A percentile compares a stretch with the other conserved stretches of the same genome.
These are phyloP conservation scores for Tachycineta bicolor DNA, from an alignment of 2,113 vertebrate genomes.

Conservation along the genomic window DNA sequence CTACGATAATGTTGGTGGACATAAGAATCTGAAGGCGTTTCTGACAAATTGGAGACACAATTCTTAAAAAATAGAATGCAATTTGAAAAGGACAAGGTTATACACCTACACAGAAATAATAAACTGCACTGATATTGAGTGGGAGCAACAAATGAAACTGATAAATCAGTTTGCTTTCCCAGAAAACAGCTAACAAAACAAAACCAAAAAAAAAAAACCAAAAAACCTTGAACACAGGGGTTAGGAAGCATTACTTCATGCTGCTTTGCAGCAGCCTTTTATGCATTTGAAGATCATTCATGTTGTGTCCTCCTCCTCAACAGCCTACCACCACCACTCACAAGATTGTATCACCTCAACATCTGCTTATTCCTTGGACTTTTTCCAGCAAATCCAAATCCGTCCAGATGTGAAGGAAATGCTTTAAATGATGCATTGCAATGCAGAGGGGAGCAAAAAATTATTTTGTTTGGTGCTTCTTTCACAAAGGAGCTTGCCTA, in stretches of 20 bases:
- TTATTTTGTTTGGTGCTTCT: neutral
- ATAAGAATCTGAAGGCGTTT: neutral
- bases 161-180: neutral
- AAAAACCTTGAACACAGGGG: neutral
- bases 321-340: neutral
- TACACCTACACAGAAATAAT: neutral
- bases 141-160: neutral
- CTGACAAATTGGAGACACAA: neutral
- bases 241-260: neutral
- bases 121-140: neutral
- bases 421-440: neutral
- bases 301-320: neutral
- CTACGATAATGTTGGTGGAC: neutral
- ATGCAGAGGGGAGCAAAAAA: neutral
- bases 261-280: neutral
- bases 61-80: neutral
- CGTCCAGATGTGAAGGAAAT: neutral
- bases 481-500: neutral
- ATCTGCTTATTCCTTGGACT: neutral
- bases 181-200: neutral
- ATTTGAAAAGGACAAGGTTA: neutral
- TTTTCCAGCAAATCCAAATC: neutral
- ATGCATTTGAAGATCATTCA: rapidly evolving
- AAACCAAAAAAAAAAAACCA: neutral
- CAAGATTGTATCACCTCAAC: neutral